Conservation (phyloP, 2,888 invertebrate genomes). For the Microctonus hyperodae region DNA sequence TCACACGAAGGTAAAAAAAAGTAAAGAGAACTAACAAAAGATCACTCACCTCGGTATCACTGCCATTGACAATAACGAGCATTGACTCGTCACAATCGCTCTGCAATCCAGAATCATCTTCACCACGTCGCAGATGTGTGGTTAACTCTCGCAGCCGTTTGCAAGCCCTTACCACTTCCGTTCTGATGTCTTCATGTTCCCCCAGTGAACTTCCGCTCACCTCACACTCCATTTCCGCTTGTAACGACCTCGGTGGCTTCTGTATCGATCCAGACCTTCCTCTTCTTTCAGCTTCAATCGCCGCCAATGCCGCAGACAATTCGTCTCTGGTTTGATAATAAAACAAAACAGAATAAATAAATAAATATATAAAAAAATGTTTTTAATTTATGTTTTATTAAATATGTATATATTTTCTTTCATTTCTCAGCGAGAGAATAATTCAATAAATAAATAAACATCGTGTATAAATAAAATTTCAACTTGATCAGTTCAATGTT, state of each 20-base stretch:
- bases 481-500: neutral
- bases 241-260: conserved; percentile 74
- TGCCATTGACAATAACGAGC: conserved; percentile 55
- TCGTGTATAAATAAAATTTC: neutral
- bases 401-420: neutral
- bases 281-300: conserved; percentile 63
- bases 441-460: neutral
- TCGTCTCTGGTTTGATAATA: conserved; percentile 52
- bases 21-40: neutral
- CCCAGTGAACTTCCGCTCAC: conserved; percentile 71
- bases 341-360: conserved; percentile 6
- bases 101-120: conserved; percentile 69
- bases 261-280: conserved; percentile 57
- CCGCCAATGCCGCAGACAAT: conserved; percentile 57
- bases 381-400: neutral
- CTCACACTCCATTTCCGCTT: conserved; percentile 89
- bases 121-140: conserved; percentile 77
- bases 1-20: conserved; percentile 1
- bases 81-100: conserved; percentile 62
- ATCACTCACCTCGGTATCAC: conserved; percentile 55
- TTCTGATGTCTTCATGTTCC: conserved; percentile 62
- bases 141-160: conserved; percentile 78
- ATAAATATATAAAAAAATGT: neutral
- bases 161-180: conserved; percentile 66
- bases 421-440: too few species aligned